Base-by-base conservation (phyloP, 2,888 invertebrate genomes). In the Trileptium ribeirensis region DNA sequence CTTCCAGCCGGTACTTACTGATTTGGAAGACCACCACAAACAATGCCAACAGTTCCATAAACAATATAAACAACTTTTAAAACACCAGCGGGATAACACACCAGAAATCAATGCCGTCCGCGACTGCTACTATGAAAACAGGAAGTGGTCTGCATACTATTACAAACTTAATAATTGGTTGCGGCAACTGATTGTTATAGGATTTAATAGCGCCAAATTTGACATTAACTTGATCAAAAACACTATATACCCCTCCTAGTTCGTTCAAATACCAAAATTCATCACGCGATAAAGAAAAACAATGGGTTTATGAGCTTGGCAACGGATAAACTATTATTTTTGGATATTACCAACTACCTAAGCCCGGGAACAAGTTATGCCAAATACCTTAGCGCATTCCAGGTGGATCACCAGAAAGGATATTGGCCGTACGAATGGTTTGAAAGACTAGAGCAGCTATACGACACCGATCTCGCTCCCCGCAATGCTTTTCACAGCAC, bases 201-300 rank as follows among this genome's bases (percentile, higher is more conserved):
- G 78, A 2, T 78, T 78, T 34, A 78, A 78, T 34, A 64, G 64
- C 2, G 67, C 51, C 2, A 78, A 78, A 78, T 78, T 34, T 64
- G 78, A 78, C 33, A 3, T 78, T 24, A 75, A 75, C 33, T 75
- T 75, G 51, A 78, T 78, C 24, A 78, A 78, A 64, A 34, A 8
- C n/a, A 78, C 36, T 67, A 64, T 2, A 31, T 78, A 29, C 78
- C 78, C 2, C 3, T 2, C n/a, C 2, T 78, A 31, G 31, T 78
- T 8, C n/a, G 33, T 29, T 3, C 24, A 15, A 37, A 34, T 3
- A 24, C 3, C 2, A 3, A n/a, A 51, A 34, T 34, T 51, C 2
- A 8, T 2, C 8, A 15, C n/a, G 51, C 51, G 2, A 78, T 78
- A 64, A 24, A 34, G 15, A 70, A 34, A 51, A 36, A 36, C 29